These are phyloP conservation scores for Anorthoa munda DNA, from an alignment of 2,888 invertebrate species.

Conservation along the genomic window DNA sequence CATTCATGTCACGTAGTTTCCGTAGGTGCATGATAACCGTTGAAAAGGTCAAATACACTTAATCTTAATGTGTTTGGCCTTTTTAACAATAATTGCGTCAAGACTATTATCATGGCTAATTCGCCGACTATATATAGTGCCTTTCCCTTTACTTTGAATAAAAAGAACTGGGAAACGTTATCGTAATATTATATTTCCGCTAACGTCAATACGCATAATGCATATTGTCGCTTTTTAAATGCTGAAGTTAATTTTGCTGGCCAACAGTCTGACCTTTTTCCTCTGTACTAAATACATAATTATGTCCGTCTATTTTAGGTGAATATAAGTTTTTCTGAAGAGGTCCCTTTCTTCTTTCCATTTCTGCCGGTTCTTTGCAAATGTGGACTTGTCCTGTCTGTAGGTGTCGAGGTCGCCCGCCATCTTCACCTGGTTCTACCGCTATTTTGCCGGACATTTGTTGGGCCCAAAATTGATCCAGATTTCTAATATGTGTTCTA, in stretches of 20 bases:
- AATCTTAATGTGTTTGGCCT: constrained; percentile 51
- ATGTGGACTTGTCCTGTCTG: no score
- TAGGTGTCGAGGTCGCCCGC: no score
- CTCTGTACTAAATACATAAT: no score
- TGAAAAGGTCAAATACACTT: constrained; percentile 34
- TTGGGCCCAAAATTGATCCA: no score
- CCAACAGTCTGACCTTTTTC: no score
- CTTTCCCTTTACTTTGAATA: constrained; percentile 38
- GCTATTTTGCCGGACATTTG: no score
- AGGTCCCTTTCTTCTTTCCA: no score
- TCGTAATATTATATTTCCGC: neutral
- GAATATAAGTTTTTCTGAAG: no score
- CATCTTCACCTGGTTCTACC: no score
- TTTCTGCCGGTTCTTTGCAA: no score
- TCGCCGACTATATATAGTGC: neutral
- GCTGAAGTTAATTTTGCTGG: neutral
- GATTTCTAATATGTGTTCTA: neutral
- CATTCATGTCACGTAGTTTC: constrained; percentile 18
- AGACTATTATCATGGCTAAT: constrained; percentile 12
- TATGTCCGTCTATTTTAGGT: no score
- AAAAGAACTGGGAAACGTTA: neutral
- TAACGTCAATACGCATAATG: constrained; percentile 1
- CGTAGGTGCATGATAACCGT: constrained; percentile 17
- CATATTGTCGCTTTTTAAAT: neutral
- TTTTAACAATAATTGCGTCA: constrained; percentile 34